phyloP scores from a whole-genome alignment of 1,140 invertebrate genomes.

The Orchestia grillus region DNA sequence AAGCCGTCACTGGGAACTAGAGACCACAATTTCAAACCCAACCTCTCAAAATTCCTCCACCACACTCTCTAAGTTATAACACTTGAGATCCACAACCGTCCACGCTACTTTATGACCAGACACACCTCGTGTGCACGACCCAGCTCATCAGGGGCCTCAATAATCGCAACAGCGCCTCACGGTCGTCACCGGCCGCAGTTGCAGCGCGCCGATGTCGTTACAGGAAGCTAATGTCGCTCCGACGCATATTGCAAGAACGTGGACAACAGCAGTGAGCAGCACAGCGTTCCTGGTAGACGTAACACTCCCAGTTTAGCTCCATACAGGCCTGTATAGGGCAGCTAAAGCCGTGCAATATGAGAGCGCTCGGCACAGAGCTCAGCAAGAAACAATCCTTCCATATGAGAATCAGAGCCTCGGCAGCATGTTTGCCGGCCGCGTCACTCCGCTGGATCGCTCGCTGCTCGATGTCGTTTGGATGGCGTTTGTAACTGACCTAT shows the following conservation, averaged over 20 bases:
- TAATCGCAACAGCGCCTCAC: background rate
- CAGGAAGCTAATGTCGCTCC: background rate
- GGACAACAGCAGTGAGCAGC: background rate
- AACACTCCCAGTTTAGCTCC: background rate
- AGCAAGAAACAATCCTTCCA: background rate
- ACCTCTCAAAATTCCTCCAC: no score
- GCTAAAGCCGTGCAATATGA: slow-evolving; percentile 39
- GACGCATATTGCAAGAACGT: background rate
- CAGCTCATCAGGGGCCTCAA: background rate
- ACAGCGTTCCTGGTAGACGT: background rate
- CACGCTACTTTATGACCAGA: background rate
- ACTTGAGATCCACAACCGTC: no score
- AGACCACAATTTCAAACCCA: no score
- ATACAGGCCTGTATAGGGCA: background rate
- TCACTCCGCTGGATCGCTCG: background rate
- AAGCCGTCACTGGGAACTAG: no score
- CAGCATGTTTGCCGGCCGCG: background rate
- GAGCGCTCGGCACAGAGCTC: background rate
- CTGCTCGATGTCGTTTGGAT: background rate
- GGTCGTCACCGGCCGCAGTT: background rate
- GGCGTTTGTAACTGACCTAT: background rate
- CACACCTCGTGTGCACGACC: background rate
- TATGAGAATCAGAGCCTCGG: background rate
- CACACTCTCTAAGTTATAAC: no score
- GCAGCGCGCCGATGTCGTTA: background rate